Evolutionary conservation across 2,797 vertebrate genomes (phyloP).

Genomic region (Micromesistius poutassou): DNA sequence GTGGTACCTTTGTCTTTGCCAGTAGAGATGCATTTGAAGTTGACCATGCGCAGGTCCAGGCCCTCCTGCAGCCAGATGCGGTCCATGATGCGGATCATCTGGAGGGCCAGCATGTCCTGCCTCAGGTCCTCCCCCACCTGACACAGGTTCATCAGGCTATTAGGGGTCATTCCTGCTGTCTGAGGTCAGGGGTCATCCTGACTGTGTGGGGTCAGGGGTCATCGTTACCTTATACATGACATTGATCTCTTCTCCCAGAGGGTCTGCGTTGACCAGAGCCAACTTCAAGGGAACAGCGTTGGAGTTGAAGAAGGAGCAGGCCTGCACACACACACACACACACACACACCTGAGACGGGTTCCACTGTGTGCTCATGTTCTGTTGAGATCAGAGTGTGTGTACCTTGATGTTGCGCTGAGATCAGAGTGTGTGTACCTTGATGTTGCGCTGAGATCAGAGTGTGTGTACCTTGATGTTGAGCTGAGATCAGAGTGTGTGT

Average conservation of each 20-base stretch:
- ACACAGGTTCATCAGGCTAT: neutral
- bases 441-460: too few relatives aligned
- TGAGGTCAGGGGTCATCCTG: neutral
- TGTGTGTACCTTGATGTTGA: constrained; percentile 87
- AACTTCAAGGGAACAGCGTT: constrained; percentile 95
- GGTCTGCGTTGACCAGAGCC: constrained; percentile 89
- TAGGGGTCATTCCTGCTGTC: too few relatives aligned
- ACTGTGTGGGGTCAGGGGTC: neutral
- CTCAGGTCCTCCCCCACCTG: constrained; percentile 97
- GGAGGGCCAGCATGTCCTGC: constrained; percentile 97
- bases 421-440: too few relatives aligned
- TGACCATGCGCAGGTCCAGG: constrained; percentile 93
- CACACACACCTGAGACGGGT: neutral
- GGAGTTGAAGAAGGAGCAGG: constrained; percentile 98
- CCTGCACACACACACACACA: constrained; percentile 67
- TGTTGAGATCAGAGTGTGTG: neutral
- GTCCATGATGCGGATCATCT: constrained; percentile 99
- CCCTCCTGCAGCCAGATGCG: constrained; percentile 98
- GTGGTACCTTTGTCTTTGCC: constrained; percentile 88
- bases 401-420: neutral
- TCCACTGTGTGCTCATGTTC: too few relatives aligned
- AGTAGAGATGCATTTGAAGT: constrained; percentile 96
- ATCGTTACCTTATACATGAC: constrained; percentile 94
- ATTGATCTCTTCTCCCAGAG: constrained; percentile 94
- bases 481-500: constrained; percentile 60